Evolutionary conservation across 2,797 vertebrate species (phyloP), one percentile per base, ranked within the genome.

Genomic region (Pipistrellus pygmaeus): DNA sequence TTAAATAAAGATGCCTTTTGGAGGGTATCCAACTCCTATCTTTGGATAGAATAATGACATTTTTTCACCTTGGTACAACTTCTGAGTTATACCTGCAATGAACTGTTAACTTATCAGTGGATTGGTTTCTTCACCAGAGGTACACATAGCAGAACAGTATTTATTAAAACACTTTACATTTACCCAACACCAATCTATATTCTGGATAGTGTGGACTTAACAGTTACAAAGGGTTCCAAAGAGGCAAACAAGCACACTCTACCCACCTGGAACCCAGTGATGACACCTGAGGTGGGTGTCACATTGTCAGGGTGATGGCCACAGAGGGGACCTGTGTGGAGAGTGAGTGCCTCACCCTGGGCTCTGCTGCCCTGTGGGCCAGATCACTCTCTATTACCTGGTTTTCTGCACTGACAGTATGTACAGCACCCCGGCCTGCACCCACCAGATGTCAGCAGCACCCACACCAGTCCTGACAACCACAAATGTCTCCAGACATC

Each of bases 241-340:
- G 30, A 38, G 18, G 18, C 14, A 18, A 3, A 44, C 5, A 8
- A 17, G 13, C 15, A 0, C 10, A n/a, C 32, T 12, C 32, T 64
- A 23, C 17, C 8, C 2, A 1, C 0, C 12, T 20, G 13, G 44
- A 12, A 18, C 69, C n/a, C 14, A 0, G 6, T 0, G 14, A 51
- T 15, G 48, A 10, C 51, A 21, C 27, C 17, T 6, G 35, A 46
- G 23, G 30, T 13, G 51, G 13, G 2, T 62, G 3, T 62, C 57
- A 23, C 17, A 4, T 5, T 21, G 20, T 15, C 1, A 2, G 64
- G 41, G 21, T 6, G 17, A 25, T 14, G 10, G 10, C n/a, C 48
- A 18, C 7, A 9, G 81, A 60, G 25, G 9, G 9, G 18, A n/a
- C 53, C 3, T 1, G 2, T 27, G 1, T 23, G 44, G 13, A 21